phyloP scores from a whole-genome alignment of 2,888 invertebrate genomes.

The Drosophila yooni region DNA sequence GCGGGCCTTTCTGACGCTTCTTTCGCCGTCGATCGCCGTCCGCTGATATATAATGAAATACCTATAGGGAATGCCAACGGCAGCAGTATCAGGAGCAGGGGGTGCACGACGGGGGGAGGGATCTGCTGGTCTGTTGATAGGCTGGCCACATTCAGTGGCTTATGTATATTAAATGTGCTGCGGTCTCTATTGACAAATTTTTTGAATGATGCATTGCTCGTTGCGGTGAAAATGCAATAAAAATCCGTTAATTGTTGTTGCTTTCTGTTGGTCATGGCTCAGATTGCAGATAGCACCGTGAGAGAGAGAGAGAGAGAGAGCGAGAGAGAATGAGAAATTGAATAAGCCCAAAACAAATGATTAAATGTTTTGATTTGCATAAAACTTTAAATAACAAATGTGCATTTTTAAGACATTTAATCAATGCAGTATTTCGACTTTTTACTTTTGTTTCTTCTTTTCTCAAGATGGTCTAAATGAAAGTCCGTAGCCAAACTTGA shows the following conservation, averaged over 20 bases:
- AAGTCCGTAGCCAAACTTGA: background rate
- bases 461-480: background rate
- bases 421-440: background rate
- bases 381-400: background rate
- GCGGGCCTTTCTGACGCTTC: constrained; percentile 33
- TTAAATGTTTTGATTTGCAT: background rate
- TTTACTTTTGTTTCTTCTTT: too few species aligned
- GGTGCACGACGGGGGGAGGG: background rate
- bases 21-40: constrained; percentile 55
- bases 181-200: constrained; percentile 79
- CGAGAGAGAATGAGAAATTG: background rate
- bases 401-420: background rate
- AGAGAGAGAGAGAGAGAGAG: background rate
- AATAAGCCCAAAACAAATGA: background rate
- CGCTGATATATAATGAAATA: constrained; percentile 77
- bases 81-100: constrained; percentile 3
- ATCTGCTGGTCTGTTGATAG: constrained; percentile 35
- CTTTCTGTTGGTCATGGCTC: constrained; percentile 50
- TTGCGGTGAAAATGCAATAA: constrained; percentile 68
- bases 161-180: constrained; percentile 70
- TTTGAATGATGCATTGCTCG: constrained; percentile 71
- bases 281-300: constrained; percentile 17
- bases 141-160: constrained; percentile 35
- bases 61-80: constrained; percentile 64
- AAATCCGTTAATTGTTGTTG: constrained; percentile 67